Evolutionary conservation across 2,888 invertebrate genomes (phyloP).

Genomic region (Tachystola acroxantha): DNA sequence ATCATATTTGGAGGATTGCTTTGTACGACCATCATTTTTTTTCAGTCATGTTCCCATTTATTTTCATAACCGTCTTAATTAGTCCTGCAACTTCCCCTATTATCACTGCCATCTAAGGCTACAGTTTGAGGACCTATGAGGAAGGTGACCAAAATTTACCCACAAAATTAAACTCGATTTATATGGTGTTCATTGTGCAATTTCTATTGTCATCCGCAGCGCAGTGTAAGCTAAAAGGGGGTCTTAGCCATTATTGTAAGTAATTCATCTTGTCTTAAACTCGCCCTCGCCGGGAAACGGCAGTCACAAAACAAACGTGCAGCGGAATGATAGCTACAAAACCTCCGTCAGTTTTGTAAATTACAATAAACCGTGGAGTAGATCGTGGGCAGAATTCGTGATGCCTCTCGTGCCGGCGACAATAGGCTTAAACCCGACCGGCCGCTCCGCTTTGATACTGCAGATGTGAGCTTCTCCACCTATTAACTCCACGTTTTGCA

Average conservation of each 20-base stretch:
- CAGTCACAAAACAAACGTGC: constrained; percentile 55
- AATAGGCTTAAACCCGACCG: constrained; percentile 55
- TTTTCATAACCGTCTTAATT: too few relatives aligned
- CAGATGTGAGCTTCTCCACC: constrained; percentile 46
- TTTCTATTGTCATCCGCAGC: constrained; percentile 7
- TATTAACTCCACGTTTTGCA: constrained; percentile 51
- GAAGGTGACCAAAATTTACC: too few relatives aligned
- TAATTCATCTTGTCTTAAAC: constrained; percentile 15
- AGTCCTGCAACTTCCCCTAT: too few relatives aligned
- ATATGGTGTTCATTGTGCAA: too few relatives aligned
- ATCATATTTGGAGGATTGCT: too few relatives aligned
- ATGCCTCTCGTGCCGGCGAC: constrained; percentile 54
- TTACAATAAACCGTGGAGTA: constrained; percentile 70
- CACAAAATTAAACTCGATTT: too few relatives aligned
- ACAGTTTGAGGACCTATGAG: too few relatives aligned
- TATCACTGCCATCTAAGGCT: too few relatives aligned
- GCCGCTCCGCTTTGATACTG: constrained; percentile 33
- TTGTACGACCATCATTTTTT: too few relatives aligned
- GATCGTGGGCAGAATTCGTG: constrained; percentile 66
- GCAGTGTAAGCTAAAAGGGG: constrained; percentile 5
- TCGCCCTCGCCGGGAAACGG: constrained; percentile 21
- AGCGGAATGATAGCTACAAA: constrained; percentile 56
- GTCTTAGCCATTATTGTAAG: constrained; percentile 13
- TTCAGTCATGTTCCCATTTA: too few relatives aligned
- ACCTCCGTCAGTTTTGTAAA: constrained; percentile 72